Evolutionary conservation across 2,797 vertebrate species (phyloP).

Genomic region (Lepus oiostolus): DNA sequence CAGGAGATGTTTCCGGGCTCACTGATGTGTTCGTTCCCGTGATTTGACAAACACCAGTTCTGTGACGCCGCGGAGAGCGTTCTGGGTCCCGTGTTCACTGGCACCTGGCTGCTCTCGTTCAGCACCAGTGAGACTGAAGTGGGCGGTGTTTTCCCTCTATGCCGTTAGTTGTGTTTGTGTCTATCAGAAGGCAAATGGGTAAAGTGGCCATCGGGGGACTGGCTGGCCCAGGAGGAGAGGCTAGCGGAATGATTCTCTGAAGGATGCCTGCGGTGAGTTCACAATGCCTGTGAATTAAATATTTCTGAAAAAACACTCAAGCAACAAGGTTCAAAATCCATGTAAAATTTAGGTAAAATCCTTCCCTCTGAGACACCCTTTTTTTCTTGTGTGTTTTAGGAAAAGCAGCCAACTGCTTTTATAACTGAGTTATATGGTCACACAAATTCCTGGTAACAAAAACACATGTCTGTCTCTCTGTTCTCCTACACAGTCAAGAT

Average conservation of each 20-base stretch:
- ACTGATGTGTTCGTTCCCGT: not conserved
- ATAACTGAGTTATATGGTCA: conserved; percentile 72
- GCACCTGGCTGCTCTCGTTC: accelerated
- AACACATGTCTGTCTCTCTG: conserved; percentile 66
- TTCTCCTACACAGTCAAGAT: conserved; percentile 81
- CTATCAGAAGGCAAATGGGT: too few relatives aligned
- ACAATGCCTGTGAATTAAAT: conserved; percentile 6
- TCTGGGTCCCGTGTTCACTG: not conserved
- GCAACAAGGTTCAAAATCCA: conserved; percentile 71
- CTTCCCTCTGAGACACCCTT: conserved; percentile 8
- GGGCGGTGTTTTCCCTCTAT: not conserved
- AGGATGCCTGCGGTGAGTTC: not conserved
- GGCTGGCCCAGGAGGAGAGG: not conserved
- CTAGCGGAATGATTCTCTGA: not conserved
- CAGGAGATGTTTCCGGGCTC: not conserved
- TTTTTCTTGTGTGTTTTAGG: conserved; percentile 51
- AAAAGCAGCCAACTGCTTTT: conserved; percentile 75
- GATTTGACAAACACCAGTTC: not conserved
- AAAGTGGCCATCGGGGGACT: not conserved
- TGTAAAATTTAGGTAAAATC: conserved; percentile 73
- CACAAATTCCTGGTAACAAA: conserved; percentile 61
- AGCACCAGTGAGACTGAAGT: not conserved
- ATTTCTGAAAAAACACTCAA: conserved; percentile 69
- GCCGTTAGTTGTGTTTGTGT: not conserved
- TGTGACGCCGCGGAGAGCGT: not conserved